phyloP scores from a whole-genome alignment of 2,888 invertebrate genomes.

The Smittia aterrima region DNA sequence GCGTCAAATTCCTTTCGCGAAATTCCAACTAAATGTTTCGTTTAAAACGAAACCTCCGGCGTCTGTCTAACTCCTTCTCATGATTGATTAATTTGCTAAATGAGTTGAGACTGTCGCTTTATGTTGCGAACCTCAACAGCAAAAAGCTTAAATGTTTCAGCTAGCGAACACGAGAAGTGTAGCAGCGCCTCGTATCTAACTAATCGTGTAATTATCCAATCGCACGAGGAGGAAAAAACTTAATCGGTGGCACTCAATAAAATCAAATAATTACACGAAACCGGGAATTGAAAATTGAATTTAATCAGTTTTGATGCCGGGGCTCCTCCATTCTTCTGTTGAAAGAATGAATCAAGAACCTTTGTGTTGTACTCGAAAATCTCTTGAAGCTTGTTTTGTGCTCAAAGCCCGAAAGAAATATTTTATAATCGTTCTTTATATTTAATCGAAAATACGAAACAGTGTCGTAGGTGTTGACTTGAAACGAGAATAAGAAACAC shows the following conservation, averaged over 20 bases:
- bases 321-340: not conserved
- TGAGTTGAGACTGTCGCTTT: not conserved
- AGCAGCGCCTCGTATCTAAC: not conserved
- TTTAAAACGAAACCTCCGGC: not conserved
- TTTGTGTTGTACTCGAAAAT: conserved; percentile 1
- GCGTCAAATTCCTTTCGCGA: not conserved
- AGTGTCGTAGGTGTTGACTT: conserved; percentile 13
- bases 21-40: not conserved
- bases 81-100: conserved; percentile 13
- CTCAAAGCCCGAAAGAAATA: not conserved
- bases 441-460: not conserved
- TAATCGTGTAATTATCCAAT: conserved; percentile 20
- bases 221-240: not conserved
- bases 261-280: conserved; percentile 16
- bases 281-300: not conserved
- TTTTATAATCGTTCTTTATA: not conserved
- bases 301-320: not conserved
- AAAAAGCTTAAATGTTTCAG: not conserved
- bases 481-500: not conserved
- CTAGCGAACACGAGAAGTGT: not conserved
- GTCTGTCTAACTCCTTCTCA: not conserved
- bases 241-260: conserved; percentile 17
- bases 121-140: not conserved
- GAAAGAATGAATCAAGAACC: not conserved
- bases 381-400: not conserved